These are phyloP conservation scores for Horisme vitalbata DNA, from an alignment of 2,888 invertebrate genomes.

Conservation along the genomic window DNA sequence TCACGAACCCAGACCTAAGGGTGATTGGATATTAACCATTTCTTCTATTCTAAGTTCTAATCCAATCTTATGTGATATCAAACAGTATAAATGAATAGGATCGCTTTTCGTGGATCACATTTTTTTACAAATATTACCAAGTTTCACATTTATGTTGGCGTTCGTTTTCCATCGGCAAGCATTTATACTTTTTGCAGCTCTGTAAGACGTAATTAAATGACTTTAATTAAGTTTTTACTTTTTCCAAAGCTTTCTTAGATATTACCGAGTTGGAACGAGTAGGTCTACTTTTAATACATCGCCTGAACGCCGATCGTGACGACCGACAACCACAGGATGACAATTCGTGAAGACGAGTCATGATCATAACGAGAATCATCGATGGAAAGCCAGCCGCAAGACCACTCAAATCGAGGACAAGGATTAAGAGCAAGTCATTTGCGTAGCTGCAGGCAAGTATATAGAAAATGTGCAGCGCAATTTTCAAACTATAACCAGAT, in stretches of 20 bases:
- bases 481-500: constrained; percentile 17
- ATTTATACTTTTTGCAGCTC: constrained; percentile 3
- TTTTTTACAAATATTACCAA: too few relatives aligned
- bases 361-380: constrained; percentile 34
- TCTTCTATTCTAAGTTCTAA: too few relatives aligned
- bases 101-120: too few relatives aligned
- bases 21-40: too few relatives aligned
- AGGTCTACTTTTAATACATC: constrained; percentile 11
- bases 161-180: constrained; percentile 7
- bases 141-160: not conserved
- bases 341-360: constrained; percentile 39
- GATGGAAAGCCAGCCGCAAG: constrained; percentile 38
- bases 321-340: constrained; percentile 39
- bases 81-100: too few relatives aligned
- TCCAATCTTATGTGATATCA: not conserved
- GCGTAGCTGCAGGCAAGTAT: constrained; percentile 9
- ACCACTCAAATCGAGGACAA: constrained; percentile 27
- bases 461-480: constrained; percentile 8
- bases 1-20: too few relatives aligned
- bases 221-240: constrained; percentile 6
- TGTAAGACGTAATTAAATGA: too few relatives aligned
- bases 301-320: constrained; percentile 32
- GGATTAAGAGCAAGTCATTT: constrained; percentile 27
- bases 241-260: not conserved
- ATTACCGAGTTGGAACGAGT: constrained; percentile 4